Conservation (phyloP, 2,797 vertebrate genomes). For the Gallirallus australis region DNA sequence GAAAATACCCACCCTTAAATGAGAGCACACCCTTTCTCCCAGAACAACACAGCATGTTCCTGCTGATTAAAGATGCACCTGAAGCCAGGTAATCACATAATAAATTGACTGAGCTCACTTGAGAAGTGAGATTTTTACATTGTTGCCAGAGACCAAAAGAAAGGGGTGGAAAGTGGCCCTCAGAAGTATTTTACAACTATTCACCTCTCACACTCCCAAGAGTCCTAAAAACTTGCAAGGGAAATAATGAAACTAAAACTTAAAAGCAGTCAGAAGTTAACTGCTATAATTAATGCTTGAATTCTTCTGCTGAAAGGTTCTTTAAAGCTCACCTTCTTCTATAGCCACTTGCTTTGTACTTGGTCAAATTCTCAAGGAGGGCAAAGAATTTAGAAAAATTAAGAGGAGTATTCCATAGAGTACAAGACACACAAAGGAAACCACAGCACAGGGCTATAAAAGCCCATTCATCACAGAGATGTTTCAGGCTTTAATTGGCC, state of each 20-base stretch:
- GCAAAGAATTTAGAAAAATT: not conserved
- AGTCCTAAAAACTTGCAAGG: not conserved
- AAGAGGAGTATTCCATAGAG: not conserved
- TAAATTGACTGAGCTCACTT: not conserved
- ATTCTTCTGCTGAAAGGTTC: not conserved
- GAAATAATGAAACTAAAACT: not conserved
- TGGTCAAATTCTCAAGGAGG: not conserved
- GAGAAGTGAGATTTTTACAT: not conserved
- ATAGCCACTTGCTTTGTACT: not conserved
- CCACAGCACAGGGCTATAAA: not conserved
- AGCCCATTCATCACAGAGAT: not conserved
- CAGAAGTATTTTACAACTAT: not conserved
- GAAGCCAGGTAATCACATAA: not conserved
- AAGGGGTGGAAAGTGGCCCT: not conserved
- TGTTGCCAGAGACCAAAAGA: not conserved
- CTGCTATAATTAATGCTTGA: not conserved
- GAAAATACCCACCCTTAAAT: not conserved
- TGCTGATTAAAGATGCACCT: not conserved
- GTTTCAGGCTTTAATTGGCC: not conserved
- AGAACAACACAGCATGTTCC: not conserved
- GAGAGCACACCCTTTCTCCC: not conserved
- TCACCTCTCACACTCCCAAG: fast-evolving
- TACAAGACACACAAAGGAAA: not conserved
- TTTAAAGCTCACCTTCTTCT: not conserved
- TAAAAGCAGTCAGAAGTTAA: not conserved